Base-by-base conservation (phyloP, 2,113 vertebrate genomes). In the Canis aureus region DNA sequence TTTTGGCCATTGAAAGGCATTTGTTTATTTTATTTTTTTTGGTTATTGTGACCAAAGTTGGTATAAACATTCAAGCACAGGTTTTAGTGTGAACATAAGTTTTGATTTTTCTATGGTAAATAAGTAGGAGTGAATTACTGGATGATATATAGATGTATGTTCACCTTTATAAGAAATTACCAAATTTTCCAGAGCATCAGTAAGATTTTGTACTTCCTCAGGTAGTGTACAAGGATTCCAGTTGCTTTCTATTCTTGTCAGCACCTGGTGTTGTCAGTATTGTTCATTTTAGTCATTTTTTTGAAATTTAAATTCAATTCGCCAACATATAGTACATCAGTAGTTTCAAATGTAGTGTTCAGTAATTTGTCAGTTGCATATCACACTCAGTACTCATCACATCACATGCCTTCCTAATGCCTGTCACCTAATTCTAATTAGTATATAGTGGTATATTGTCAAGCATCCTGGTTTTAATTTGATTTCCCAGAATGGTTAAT, bases 11-110 rank as follows among this genome's bases (percentile, higher is more conserved):
- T 64, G 83, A 51, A 69, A 86, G 38, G 12, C 13, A 38, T 35
- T 64, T 82, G 49, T 66, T 83, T 53, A 11, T 88, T 94, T 91
- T 85, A 8, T 55, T 83, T 60, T 84, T 84, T 96, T 85, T 89
- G 59, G 22, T 90, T 73, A 86, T 64, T 57, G 10, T 35, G 82
- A 35, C 62, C 16, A 49, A 73, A 94, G 11, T 49, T 78, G 69
- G 35, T 86, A 35, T 81, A 80, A 94, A 94, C 9, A 57, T 35
- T 80, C 17, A 23, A 22, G 7, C 32, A 19, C 2, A 29, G 22
- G n/a, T 74, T 80, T 94, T 96, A 35, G n/a, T 80, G 51, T 81
- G 32, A 94, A 57, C 3, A 3, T 57, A 73, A 23, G n/a, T 69
- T 80, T 92, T 89, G 29, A 87, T 91, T 91, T 94, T 51, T 92